Conservation (phyloP, 2,797 vertebrate genomes). For the Halcyon badia region DNA sequence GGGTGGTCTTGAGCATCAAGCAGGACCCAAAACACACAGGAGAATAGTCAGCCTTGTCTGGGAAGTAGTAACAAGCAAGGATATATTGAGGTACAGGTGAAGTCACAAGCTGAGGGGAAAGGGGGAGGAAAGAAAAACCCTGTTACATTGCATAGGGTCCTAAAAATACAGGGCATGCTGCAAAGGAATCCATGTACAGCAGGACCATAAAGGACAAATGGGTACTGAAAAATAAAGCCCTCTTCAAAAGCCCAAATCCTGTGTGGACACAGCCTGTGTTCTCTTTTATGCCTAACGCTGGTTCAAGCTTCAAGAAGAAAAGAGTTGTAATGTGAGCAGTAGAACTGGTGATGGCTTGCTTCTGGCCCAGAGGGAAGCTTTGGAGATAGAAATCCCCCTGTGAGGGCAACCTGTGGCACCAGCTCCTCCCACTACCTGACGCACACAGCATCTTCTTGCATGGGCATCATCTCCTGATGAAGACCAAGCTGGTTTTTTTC, state of each 20-base stretch:
- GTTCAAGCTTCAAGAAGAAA: neutral
- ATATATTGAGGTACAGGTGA: neutral
- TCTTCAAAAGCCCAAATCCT: neutral
- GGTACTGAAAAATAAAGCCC: neutral
- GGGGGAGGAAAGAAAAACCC: neutral
- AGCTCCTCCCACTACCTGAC: neutral
- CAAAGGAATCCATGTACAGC: neutral
- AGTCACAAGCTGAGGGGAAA: neutral
- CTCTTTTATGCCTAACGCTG: neutral
- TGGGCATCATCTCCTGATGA: neutral
- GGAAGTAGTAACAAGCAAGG: neutral
- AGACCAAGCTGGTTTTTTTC: neutral
- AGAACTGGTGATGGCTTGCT: neutral
- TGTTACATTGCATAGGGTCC: neutral
- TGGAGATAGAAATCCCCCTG: neutral
- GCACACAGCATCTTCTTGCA: rapidly evolving
- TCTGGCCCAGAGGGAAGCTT: neutral
- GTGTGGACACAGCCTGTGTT: neutral
- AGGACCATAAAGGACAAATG: neutral
- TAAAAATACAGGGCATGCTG: neutral
- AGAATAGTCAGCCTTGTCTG: neutral
- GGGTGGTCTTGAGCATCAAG: neutral
- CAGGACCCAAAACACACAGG: neutral
- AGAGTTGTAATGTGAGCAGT: neutral
- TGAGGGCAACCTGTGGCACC: rapidly evolving